Conservation (phyloP, 2,113 vertebrate genomes). For the Pimephales promelas region DNA sequence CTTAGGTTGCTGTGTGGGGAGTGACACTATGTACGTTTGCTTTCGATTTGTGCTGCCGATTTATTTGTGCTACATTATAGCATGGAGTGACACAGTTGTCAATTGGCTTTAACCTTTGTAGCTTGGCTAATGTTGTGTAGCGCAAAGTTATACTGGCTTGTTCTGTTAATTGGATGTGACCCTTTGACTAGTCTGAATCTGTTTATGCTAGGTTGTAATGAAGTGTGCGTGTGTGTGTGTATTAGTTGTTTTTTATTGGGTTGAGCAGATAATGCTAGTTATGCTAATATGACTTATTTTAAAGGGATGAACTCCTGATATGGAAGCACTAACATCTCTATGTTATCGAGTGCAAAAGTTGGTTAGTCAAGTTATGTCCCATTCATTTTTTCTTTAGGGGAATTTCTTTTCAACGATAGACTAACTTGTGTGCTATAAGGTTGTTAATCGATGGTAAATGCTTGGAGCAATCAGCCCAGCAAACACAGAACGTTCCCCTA, state of each 20-base stretch:
- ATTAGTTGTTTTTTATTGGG: neutral
- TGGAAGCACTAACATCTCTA: neutral
- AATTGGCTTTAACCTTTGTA: neutral
- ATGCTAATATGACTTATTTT: neutral
- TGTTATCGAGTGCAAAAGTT: neutral
- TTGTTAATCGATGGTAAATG: neutral
- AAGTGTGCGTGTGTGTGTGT: neutral
- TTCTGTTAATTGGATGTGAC: neutral
- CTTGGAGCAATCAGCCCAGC: neutral
- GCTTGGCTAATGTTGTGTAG: neutral
- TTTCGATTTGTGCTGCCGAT: neutral
- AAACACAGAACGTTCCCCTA: no score
- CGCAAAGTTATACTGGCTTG: neutral
- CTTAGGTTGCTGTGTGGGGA: neutral
- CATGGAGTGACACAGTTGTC: neutral
- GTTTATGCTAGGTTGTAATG: neutral
- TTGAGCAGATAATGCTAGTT: neutral
- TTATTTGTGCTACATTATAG: neutral
- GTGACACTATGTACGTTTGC: neutral
- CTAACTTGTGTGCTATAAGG: neutral
- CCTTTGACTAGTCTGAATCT: constrained; percentile 5
- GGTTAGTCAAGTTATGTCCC: neutral
- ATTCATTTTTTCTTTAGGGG: neutral
- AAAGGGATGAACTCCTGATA: neutral
- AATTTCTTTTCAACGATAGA: neutral